phyloP scores from a whole-genome alignment of 2,888 invertebrate species.

The Pemphredon lugubris region DNA sequence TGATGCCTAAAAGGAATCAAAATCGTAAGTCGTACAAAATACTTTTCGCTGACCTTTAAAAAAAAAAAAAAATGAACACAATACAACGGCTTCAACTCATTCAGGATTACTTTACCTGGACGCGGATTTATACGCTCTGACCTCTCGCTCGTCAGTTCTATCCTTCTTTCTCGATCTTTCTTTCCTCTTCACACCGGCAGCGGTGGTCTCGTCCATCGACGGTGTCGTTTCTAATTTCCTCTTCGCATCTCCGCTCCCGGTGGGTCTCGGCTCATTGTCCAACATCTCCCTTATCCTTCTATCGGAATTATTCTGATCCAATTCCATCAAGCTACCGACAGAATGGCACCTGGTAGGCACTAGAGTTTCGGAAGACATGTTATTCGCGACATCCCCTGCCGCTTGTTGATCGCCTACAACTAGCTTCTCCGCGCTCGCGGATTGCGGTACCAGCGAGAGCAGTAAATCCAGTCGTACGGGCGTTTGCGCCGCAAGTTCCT shows the following conservation, averaged over 20 bases:
- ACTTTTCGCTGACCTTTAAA: too few relatives aligned
- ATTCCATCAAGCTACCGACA: constrained; percentile 88
- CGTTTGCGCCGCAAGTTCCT: constrained; percentile 94
- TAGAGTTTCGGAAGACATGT: constrained; percentile 74
- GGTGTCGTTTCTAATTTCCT: constrained; percentile 89
- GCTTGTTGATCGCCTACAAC: constrained; percentile 83
- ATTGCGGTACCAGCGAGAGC: constrained; percentile 90
- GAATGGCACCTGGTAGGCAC: constrained; percentile 83
- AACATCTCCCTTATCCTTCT: constrained; percentile 88
- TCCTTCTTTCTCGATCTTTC: constrained; percentile 83
- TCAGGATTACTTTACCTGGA: constrained; percentile 69
- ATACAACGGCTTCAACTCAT: too few relatives aligned
- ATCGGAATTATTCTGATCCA: constrained; percentile 86
- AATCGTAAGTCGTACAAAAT: not conserved
- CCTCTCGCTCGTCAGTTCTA: constrained; percentile 70
- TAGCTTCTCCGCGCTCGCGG: constrained; percentile 87
- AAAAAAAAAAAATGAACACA: too few relatives aligned
- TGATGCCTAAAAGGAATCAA: constrained; percentile 67
- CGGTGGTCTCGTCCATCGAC: constrained; percentile 84
- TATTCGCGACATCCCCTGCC: constrained; percentile 69
- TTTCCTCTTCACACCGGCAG: constrained; percentile 82
- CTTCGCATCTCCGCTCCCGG: constrained; percentile 84
- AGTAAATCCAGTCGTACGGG: constrained; percentile 94
- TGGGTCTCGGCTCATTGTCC: constrained; percentile 81
- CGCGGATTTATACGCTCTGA: constrained; percentile 68